Base-by-base conservation (phyloP, 2,113 vertebrate genomes). In the Plecotus auritus region DNA sequence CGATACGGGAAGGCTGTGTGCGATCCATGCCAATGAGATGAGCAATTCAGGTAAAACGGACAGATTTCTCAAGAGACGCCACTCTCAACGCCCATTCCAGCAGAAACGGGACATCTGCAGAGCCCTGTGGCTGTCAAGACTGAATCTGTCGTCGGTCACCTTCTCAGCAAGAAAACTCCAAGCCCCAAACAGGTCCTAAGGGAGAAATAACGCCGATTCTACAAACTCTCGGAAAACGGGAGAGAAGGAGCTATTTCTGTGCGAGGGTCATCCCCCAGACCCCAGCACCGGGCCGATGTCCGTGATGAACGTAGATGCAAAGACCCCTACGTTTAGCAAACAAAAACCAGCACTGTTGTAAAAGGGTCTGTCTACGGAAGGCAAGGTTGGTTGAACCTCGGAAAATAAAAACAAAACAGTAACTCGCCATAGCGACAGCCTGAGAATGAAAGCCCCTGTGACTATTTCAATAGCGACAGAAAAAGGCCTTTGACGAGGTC, bases 1-100 rank as follows among this genome's bases (percentile, higher is more conserved):
- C 22, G 16, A 9, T 4, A 4, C 9, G n/a, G 14, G 59, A 23
- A 30, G 9, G 1, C 1, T 2, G 23, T 7, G 6, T 6, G 7
- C 3, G 8, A 9, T 70, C 40, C n/a, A 9, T 14, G 22, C 26
- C 37, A 4, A 4, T 13, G 61, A 16, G 47, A 17, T 13, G 20
- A 32, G 59, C 37, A 42, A 28, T 16, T 74, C n/a, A 42, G 32
- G 74, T 9, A 32, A 40, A 28, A 30, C 2, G 11, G 12, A 61
- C 22, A 51, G 2, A 30, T 26, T 72, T 89, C 72, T 85, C 64
- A 32, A 45, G 76, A 83, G 49, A 40, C 1, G 11, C 23, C 22
- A 70, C 49, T n/a, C 30, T 40, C 80, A 26, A 37, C 67, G 64
- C 0, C 26, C 26, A 20, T 64, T 80, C 66, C n/a, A 88, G 59